A percentile compares a stretch with the other conserved stretches of the same genome.
Evolutionary conservation across 2,888 invertebrate genomes (phyloP).

Genomic region (Yponomeuta plumbellus): DNA sequence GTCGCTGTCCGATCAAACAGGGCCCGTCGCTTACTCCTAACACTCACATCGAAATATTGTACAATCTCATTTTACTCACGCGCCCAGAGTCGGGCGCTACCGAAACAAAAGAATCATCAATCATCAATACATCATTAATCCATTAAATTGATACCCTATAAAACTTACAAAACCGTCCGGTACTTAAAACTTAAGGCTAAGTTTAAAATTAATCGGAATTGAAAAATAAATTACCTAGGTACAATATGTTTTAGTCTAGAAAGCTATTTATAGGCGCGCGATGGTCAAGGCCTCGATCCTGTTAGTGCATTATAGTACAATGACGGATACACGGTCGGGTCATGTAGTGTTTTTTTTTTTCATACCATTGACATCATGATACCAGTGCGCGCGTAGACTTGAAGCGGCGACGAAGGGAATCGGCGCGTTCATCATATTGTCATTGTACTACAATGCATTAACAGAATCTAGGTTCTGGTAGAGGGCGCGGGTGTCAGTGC

Average conservation of each 20-base stretch:
- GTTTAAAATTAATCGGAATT: slow-evolving; percentile 77
- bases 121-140: slow-evolving; percentile 27
- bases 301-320: too few species aligned
- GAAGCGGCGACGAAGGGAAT: too few species aligned
- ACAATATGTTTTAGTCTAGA: slow-evolving; percentile 73
- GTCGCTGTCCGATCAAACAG: slow-evolving; percentile 20
- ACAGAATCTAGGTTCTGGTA: slow-evolving; percentile 32
- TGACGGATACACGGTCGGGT: too few species aligned
- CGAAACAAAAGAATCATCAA: slow-evolving; percentile 36
- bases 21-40: slow-evolving; percentile 38
- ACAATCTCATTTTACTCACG: slow-evolving; percentile 48
- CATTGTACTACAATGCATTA: too few species aligned
- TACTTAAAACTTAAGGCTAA: slow-evolving; percentile 71
- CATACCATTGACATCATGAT: too few species aligned
- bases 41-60: slow-evolving; percentile 59
- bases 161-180: slow-evolving; percentile 77
- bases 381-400: too few species aligned
- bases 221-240: slow-evolving; percentile 78
- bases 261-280: slow-evolving; percentile 71
- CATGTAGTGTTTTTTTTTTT: too few species aligned
- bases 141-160: slow-evolving; percentile 67
- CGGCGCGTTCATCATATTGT: too few species aligned
- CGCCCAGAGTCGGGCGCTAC: slow-evolving; percentile 30
- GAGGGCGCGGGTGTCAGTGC: slow-evolving; percentile 65
- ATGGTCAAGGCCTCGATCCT: slow-evolving; percentile 23